A percentile compares a stretch with the other conserved stretches of the same genome.
phyloP scores from a whole-genome alignment of 2,888 invertebrate genomes.

The Selenia dentaria region DNA sequence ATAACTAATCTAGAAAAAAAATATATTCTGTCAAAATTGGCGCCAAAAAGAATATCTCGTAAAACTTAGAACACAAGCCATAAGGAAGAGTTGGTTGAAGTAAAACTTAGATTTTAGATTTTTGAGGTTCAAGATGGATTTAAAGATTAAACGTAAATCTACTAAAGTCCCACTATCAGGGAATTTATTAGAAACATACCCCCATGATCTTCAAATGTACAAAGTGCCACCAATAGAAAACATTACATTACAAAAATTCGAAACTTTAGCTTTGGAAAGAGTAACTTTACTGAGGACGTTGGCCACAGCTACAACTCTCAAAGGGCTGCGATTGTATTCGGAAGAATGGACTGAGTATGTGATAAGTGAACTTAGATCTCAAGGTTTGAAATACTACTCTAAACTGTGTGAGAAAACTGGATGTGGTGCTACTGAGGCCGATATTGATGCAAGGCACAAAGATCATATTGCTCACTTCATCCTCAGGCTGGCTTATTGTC shows the following conservation, averaged over 20 bases:
- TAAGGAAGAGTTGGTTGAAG: too few species aligned
- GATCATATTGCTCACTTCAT: constrained; percentile 98
- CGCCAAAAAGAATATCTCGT: too few species aligned
- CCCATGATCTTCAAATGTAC: constrained; percentile 92
- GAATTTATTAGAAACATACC: constrained; percentile 85
- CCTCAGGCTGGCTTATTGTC: constrained; percentile 95
- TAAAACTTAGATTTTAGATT: too few species aligned
- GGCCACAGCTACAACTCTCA: constrained; percentile 88
- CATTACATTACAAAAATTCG: constrained; percentile 93
- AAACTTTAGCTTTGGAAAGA: constrained; percentile 93
- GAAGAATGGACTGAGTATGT: constrained; percentile 89
- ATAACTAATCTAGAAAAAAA: too few species aligned
- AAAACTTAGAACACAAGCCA: too few species aligned
- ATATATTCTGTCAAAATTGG: too few species aligned
- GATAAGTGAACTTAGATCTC: constrained; percentile 86
- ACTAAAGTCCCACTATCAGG: constrained; percentile 58
- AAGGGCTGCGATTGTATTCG: constrained; percentile 85
- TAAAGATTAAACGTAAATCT: constrained; percentile 74
- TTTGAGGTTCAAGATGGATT: too few species aligned
- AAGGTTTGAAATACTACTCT: constrained; percentile 87
- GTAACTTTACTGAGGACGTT: constrained; percentile 91
- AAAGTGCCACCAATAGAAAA: constrained; percentile 89
- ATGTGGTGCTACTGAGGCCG: constrained; percentile 82
- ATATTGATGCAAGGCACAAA: constrained; percentile 87
- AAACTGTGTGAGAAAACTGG: constrained; percentile 85